A percentile compares a stretch with the other conserved stretches of the same genome.
These are phyloP conservation scores for pig (Sus scrofa) DNA, from an alignment of 2,113 vertebrate genomes.

Conservation along the genomic window T2T-Sscrofa CM000829.6:57880501-57881000, in stretches of 20 bases:
- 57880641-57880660: neutral
- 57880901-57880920: neutral
- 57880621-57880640: neutral
- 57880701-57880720: neutral
- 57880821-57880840: neutral
- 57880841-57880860: neutral
- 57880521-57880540: conserved; percentile 97
- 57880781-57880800: neutral
- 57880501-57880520: conserved; percentile 97
- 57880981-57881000: neutral
- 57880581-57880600: neutral
- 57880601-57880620: neutral
- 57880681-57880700: neutral
- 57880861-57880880: neutral
- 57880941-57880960: rapidly evolving
- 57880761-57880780: neutral
- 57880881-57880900: neutral
- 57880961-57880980: neutral
- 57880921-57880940: neutral
- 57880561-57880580: conserved; percentile 93
- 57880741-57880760: neutral
- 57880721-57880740: neutral
- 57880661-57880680: neutral
- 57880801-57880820: neutral
- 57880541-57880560: conserved; percentile 99